Evolutionary conservation across 1,140 invertebrate genomes (phyloP).

Genomic region (Aplysia californica): DNA sequence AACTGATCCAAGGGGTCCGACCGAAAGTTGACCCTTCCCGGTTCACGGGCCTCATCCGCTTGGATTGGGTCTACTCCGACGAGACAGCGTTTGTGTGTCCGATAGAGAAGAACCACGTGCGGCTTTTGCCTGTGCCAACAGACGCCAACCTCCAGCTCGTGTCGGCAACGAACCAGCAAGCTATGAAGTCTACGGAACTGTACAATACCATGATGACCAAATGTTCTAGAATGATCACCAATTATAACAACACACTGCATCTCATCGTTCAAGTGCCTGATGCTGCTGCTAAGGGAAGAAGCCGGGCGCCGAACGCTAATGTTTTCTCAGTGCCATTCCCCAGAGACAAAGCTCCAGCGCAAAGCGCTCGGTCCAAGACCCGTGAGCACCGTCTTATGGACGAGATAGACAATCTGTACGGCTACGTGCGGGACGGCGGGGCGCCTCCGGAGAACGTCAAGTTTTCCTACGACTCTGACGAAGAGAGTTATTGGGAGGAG

Average conservation of each 20-base stretch:
- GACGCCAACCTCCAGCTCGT: constrained; percentile 88
- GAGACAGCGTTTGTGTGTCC: constrained; percentile 83
- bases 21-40: constrained; percentile 72
- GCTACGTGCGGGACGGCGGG: constrained; percentile 89
- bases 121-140: constrained; percentile 83
- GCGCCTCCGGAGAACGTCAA: constrained; percentile 71
- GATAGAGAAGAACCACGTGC: constrained; percentile 73
- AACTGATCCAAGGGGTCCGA: constrained; percentile 88
- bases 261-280: constrained; percentile 67
- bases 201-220: constrained; percentile 84
- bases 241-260: constrained; percentile 85
- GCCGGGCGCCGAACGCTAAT: constrained; percentile 52
- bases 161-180: constrained; percentile 84
- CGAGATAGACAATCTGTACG: constrained; percentile 97
- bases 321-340: constrained; percentile 44
- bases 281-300: constrained; percentile 50
- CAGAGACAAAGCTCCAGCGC: constrained; percentile 63
- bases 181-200: constrained; percentile 82
- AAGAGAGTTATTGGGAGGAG: constrained; percentile 64
- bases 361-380: constrained; percentile 36
- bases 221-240: constrained; percentile 80
- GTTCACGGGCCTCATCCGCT: constrained; percentile 78
- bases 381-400: constrained; percentile 79
- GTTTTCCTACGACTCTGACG: constrained; percentile 58
- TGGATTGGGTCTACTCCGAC: constrained; percentile 81